Evolutionary conservation across 2,888 invertebrate species (phyloP).

Genomic region (Eutolmus rufibarbis): DNA sequence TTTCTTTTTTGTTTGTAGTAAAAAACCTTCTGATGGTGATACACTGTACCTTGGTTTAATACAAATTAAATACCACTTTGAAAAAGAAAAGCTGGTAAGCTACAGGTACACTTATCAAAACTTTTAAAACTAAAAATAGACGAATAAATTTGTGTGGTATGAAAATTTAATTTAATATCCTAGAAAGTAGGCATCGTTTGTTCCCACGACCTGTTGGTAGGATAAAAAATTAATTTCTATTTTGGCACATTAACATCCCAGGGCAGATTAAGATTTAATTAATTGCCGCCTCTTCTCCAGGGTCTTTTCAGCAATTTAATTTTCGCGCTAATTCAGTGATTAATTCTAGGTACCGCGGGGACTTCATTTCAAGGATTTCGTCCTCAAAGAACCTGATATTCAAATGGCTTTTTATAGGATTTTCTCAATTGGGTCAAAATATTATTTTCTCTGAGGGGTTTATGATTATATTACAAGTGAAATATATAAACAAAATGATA

Average conservation of each 20-base stretch:
- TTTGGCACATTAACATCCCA: neutral
- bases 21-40: neutral
- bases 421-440: neutral
- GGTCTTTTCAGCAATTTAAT: neutral
- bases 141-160: neutral
- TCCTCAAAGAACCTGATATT: neutral
- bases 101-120: neutral
- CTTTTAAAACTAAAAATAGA: neutral
- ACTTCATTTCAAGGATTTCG: neutral
- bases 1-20: neutral
- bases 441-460: neutral
- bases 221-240: neutral
- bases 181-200: neutral
- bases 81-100: neutral
- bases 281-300: neutral
- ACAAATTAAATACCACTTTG: no score
- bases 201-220: neutral
- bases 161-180: neutral
- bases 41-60: neutral
- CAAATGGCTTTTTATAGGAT: neutral
- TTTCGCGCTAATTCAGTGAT: neutral
- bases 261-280: neutral
- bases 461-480: neutral
- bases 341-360: neutral
- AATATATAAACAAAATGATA: neutral